Evolutionary conservation across 2,888 invertebrate species (phyloP), one percentile per base, ranked within the genome.

Genomic region (Drosophila acutilabella): DNA sequence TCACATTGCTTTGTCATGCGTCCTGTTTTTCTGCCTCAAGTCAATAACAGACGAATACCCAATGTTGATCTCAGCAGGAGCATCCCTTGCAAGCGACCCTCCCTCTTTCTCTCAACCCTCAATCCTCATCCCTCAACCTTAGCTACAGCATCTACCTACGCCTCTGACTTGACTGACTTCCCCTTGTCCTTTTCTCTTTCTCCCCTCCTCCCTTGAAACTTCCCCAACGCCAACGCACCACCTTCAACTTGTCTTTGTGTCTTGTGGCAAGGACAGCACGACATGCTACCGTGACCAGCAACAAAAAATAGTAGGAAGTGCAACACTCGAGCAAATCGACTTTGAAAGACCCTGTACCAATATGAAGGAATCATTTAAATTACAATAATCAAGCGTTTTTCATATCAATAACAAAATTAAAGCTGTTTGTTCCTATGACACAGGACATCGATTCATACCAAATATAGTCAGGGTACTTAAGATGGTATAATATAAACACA

Each of bases 81-180:
- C 84, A 88, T 88, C 86, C 88, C 88, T 82, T 86, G 72, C 30
- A 16, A 6, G 16, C 36, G 44, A 54, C 40, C 47, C 40, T 26
- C 44, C 60, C 53, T 45, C 52, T 44, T 11, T 30, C 8, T 30
- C 30, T 50, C 20, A 36, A 7, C 4, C 18, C n/a, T 47, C 30
- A 33, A 42, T 18, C n/a, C 54, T 16, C 26, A 41, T 33, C 16
- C 6, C 30, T 50, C 20, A 36, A 7, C 4, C 33, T 23, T 26
- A 38, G 30, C 30, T 30, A 47, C 41, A 42, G 38, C 56, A 33
- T 45, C 56, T 20, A 30, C 33, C 30, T 30, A 18, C 10, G 18
- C 14, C 30, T 30, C 36, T 36, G 36, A 36, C 36, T 36, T 36
- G 11, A 36, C 36, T 11, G 13, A 13, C 11, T 36, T 36, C 36